Evolutionary conservation across 2,797 vertebrate species (phyloP).

Genomic region (Neostethus bicornis): DNA sequence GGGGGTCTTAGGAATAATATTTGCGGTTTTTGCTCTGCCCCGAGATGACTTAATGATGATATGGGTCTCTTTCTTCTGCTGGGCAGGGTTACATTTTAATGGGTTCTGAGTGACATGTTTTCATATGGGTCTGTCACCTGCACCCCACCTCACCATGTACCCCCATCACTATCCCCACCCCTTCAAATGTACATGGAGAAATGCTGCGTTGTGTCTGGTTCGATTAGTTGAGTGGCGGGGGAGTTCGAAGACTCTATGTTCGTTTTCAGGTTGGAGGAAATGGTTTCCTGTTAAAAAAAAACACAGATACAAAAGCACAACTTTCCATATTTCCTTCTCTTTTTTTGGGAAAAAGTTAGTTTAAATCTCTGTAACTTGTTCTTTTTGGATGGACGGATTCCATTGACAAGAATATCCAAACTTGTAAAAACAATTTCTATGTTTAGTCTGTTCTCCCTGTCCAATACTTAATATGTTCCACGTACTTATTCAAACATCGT

Average conservation of each 20-base stretch:
- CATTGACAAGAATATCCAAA: neutral
- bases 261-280: conserved; percentile 17
- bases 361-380: too few species aligned
- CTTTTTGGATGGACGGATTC: neutral
- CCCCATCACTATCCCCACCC: conserved; percentile 21
- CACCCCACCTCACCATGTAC: conserved; percentile 7
- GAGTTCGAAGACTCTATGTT: conserved; percentile 11
- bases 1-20: conserved; percentile 75
- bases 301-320: conserved; percentile 25
- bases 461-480: neutral
- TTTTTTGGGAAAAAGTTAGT: too few species aligned
- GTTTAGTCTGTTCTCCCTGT: neutral
- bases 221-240: conserved; percentile 14
- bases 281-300: conserved; percentile 45
- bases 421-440: neutral
- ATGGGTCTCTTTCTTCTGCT: conserved; percentile 73
- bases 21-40: conserved; percentile 73
- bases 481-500: neutral
- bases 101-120: conserved; percentile 77
- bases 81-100: conserved; percentile 76
- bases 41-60: conserved; percentile 81
- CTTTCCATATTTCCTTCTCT: too few species aligned
- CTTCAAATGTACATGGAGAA: conserved; percentile 56
- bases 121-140: conserved; percentile 57
- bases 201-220: conserved; percentile 45